phyloP scores from a whole-genome alignment of 1,140 invertebrate genomes.

The Cylas formicarius region DNA sequence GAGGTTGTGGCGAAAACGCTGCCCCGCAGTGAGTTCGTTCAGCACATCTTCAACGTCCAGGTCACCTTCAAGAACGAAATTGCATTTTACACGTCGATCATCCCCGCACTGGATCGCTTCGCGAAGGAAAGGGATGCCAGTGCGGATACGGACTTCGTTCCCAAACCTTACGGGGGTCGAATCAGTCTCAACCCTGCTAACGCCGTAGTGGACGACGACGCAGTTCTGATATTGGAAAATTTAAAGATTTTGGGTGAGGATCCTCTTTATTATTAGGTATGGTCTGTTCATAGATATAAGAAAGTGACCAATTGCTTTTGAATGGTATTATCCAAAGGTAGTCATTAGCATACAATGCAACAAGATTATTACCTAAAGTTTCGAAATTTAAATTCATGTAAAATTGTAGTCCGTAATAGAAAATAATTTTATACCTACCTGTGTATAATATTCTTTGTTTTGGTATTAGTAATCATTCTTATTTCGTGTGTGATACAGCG shows the following conservation, averaged over 20 bases:
- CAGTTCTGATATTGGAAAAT: constrained; percentile 6
- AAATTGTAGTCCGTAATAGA: too few relatives aligned
- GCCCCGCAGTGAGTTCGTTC: constrained; percentile 1
- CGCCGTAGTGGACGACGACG: constrained; percentile 1
- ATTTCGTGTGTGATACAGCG: too few relatives aligned
- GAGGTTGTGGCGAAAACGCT: constrained; percentile 8
- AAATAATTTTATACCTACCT: too few relatives aligned
- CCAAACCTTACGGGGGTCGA: constrained; percentile 4
- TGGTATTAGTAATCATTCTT: too few relatives aligned
- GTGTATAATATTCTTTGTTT: too few relatives aligned
- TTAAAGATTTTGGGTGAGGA: constrained; percentile 8
- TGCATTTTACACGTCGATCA: constrained; percentile 5
- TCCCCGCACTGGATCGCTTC: neutral
- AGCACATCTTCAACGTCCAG: constrained; percentile 7
- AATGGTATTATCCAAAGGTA: too few relatives aligned
- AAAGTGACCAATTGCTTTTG: too few relatives aligned
- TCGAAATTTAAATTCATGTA: too few relatives aligned
- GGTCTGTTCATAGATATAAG: too few relatives aligned
- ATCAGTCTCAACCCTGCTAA: neutral
- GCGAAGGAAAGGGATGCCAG: neutral
- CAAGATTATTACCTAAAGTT: too few relatives aligned
- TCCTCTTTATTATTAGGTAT: too few relatives aligned
- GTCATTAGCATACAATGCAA: too few relatives aligned
- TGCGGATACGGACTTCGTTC: constrained; percentile 13
- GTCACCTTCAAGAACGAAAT: constrained; percentile 9